Evolutionary conservation across 2,797 vertebrate species (phyloP), one percentile per base, ranked within the genome.

Genomic region (Sebastes alutus): DNA sequence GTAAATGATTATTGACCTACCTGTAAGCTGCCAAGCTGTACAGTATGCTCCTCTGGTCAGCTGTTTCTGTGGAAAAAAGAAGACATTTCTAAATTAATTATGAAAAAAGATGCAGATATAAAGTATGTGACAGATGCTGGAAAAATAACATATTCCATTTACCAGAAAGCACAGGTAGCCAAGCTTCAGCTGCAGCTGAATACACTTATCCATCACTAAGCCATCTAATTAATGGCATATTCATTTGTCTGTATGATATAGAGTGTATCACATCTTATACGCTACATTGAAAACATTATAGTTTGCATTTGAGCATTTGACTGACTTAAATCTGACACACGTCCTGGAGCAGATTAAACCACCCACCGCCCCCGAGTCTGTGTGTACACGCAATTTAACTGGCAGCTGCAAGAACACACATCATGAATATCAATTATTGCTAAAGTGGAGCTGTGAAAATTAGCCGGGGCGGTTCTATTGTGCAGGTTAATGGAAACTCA

Each of bases 341-440:
- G 65, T 80, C 59, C 66, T 33, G 11, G 5, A 74, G 81, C 76
- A 71, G 76, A 85, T 90, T 81, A 85, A 90, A 80, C 82, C 85
- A 59, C 78, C 78, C 83, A 69, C 59, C 16, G 3, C 30, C 67
- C 29, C 35, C 1, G 60, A 80, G 67, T 54, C 58, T 72, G 69
- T 87, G 75, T 87, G 75, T 81, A 85, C 74, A 63, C 69, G 46
- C 76, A 80, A 83, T 80, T 72, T 78, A 87, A 90, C 72, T 77
- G 82, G 86, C 88, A 88, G 88, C 86, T 88, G 87, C 80, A 81
- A 63, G 80, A 92, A 90, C 83, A 82, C 88, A 89, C 91, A 87
- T 93, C 77, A 85, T 93, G 91, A 94, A 94, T 93, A 93, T 93
- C 92, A 94, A 95, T 95, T 92, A 93, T 91, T 92, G 56, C 75